phyloP scores from a whole-genome alignment of 1,140 invertebrate genomes.

The Spodoptera litura region DNA sequence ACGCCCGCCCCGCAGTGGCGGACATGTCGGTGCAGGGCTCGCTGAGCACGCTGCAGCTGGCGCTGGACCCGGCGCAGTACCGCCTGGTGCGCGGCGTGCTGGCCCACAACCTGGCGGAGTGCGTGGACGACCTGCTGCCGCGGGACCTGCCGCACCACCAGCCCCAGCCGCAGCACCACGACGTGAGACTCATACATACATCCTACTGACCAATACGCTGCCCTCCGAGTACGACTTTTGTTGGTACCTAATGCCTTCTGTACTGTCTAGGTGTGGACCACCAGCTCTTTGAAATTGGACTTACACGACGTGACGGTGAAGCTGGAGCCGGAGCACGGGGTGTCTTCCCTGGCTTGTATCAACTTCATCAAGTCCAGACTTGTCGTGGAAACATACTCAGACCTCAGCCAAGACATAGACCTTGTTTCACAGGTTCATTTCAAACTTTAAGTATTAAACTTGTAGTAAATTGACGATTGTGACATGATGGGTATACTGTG shows the following conservation, averaged over 20 bases:
- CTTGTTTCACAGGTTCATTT: slow-evolving; percentile 91
- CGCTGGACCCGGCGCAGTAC: slow-evolving; percentile 95
- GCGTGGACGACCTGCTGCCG: slow-evolving; percentile 89
- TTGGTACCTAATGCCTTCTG: not conserved
- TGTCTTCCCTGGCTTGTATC: slow-evolving; percentile 92
- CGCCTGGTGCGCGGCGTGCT: slow-evolving; percentile 95
- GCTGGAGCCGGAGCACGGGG: slow-evolving; percentile 87
- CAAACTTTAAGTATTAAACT: not conserved
- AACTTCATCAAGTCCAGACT: slow-evolving; percentile 97
- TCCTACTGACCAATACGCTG: too few species aligned
- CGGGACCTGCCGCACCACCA: slow-evolving; percentile 64
- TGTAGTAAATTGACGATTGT: not conserved
- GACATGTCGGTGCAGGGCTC: slow-evolving; percentile 95
- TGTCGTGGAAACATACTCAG: slow-evolving; percentile 93
- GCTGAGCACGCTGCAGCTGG: slow-evolving; percentile 93
- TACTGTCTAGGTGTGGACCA: slow-evolving; percentile 88
- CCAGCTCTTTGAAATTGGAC: slow-evolving; percentile 93
- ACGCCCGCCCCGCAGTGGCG: slow-evolving; percentile 87
- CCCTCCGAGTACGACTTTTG: too few species aligned
- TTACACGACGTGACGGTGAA: slow-evolving; percentile 95
- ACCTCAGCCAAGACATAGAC: slow-evolving; percentile 96
- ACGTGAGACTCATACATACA: not conserved
- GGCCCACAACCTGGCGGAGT: slow-evolving; percentile 96
- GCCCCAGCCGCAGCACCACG: slow-evolving; percentile 46
- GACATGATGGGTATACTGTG: not conserved